A percentile compares a stretch with the other conserved stretches of the same genome.
Conservation (phyloP, 2,797 vertebrate species). For the Eremophila alpestris region DNA sequence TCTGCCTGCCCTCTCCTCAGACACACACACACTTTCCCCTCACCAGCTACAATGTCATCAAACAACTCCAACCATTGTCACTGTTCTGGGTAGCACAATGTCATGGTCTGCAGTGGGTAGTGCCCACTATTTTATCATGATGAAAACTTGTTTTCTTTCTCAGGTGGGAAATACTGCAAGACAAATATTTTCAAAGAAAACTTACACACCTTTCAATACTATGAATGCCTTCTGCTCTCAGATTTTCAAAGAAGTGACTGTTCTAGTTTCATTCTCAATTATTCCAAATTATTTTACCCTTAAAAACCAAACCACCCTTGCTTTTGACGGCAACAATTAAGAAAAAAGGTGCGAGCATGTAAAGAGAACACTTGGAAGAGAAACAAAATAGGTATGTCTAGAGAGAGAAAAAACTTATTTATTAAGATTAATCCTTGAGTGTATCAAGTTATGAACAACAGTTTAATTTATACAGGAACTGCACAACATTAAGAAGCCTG, state of each 20-base stretch:
- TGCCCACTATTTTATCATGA: not conserved
- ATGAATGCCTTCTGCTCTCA: not conserved
- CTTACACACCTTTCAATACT: not conserved
- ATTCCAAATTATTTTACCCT: not conserved
- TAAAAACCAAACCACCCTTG: not conserved
- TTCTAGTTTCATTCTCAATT: not conserved
- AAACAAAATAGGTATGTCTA: not conserved
- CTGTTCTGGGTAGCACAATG: rapidly evolving
- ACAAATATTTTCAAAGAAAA: not conserved
- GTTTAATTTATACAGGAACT: not conserved
- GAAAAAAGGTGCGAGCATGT: not conserved
- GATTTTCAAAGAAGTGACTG: not conserved
- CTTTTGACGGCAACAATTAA: not conserved
- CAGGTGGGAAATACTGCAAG: rapidly evolving
- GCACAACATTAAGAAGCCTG: not conserved
- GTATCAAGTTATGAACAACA: not conserved
- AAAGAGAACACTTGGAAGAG: not conserved
- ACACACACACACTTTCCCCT: too few relatives aligned
- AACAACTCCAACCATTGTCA: not conserved
- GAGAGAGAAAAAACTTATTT: not conserved
- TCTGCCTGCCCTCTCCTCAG: not conserved
- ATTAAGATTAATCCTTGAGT: not conserved
- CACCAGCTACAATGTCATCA: not conserved
- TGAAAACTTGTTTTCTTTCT: not conserved
- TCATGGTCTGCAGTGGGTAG: not conserved